A percentile compares a stretch with the other conserved stretches of the same genome.
Conservation (phyloP, 2,113 vertebrate species). For the Electrona antarctica region DNA sequence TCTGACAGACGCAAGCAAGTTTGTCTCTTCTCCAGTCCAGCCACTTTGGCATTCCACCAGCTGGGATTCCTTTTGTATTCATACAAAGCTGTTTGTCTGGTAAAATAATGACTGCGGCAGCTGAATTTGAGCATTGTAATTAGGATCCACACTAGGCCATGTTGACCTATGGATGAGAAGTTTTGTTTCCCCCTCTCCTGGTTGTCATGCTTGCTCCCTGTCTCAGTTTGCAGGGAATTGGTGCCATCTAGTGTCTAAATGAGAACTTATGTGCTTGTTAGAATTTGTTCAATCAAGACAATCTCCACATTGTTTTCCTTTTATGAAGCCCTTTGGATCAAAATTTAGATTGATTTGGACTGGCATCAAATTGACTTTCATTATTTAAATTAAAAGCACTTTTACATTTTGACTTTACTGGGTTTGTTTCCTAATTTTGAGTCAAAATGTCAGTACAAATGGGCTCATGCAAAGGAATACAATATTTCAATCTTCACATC, state of each 20-base stretch:
- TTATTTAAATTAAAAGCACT: too few relatives aligned
- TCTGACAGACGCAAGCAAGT: slow-evolving; percentile 14
- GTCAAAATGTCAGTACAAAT: slow-evolving; percentile 8
- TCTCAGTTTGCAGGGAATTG: slow-evolving; percentile 43
- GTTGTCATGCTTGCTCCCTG: slow-evolving; percentile 21
- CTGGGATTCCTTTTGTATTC: not conserved
- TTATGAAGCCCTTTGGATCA: slow-evolving; percentile 26
- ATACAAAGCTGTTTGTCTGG: not conserved
- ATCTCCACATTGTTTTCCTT: slow-evolving; percentile 40
- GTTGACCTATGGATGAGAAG: slow-evolving; percentile 7
- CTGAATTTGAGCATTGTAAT: not conserved
- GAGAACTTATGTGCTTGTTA: slow-evolving; percentile 28
- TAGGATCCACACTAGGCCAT: not conserved
- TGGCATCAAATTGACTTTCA: too few relatives aligned
- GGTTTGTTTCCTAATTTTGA: not conserved
- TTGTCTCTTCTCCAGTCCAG: not conserved
- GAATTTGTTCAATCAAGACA: slow-evolving; percentile 15
- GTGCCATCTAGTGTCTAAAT: slow-evolving; percentile 51
- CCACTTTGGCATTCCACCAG: slow-evolving; percentile 20
- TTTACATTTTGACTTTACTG: not conserved
- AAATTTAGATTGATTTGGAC: not conserved
- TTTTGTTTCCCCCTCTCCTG: slow-evolving; percentile 34
- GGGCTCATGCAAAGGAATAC: slow-evolving; percentile 36
- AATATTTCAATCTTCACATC: slow-evolving; percentile 1
- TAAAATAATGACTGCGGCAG: not conserved